Base-by-base conservation (phyloP, 2,113 vertebrate genomes). In the Lichenostomus cassidix region DNA sequence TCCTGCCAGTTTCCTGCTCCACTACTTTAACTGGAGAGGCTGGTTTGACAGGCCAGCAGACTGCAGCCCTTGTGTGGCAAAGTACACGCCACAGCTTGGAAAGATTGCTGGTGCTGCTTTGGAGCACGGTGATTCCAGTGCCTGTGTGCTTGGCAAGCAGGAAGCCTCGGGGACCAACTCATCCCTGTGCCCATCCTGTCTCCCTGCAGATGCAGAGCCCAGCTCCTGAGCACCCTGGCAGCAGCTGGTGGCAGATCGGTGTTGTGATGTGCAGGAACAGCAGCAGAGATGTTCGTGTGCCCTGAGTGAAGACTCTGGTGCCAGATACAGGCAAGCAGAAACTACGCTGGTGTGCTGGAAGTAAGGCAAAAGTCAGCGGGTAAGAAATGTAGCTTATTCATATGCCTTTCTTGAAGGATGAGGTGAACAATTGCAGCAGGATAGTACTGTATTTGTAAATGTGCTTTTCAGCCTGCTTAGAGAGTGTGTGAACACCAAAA, bases 221-320 rank as follows among this genome's bases (percentile, higher is more conserved):
- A 1, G 53, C 52, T 46, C 52, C 75, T 20, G 58, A 69, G 63
- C 68, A 8, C 63, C 9, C 11, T 42, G 95, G 53, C 52, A 53
- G n/a, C 0, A 0, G 73, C 55, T 47, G 67, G 71, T 56, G 71
- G 33, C 41, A 59, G 22, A 7, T 16, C 1, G 3, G 23, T 33
- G 49, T 44, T 52, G 33, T 17, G 2, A 2, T 1, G 19, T 12
- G 16, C 41, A 73, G 60, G 22, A 86, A 8, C 14, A 23, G 78
- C 1, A 0, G n/a, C 46, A 33, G 55, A 59, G 53, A 6, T 13
- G 7, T 28, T 14, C 2, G 0, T 11, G 2, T 83, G 46, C 13
- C 44, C 33, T 25, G 47, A 65, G 41, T 35, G 83, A 64, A 79
- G 70, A 33, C 56, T 55, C 46, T 9, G 1, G 47, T 2, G 8